Percentiles rank a stretch among this genome's conserved stretches.
Evolutionary conservation across 2,797 vertebrate species (phyloP).

Genomic region (Onychomys leucogaster): DNA sequence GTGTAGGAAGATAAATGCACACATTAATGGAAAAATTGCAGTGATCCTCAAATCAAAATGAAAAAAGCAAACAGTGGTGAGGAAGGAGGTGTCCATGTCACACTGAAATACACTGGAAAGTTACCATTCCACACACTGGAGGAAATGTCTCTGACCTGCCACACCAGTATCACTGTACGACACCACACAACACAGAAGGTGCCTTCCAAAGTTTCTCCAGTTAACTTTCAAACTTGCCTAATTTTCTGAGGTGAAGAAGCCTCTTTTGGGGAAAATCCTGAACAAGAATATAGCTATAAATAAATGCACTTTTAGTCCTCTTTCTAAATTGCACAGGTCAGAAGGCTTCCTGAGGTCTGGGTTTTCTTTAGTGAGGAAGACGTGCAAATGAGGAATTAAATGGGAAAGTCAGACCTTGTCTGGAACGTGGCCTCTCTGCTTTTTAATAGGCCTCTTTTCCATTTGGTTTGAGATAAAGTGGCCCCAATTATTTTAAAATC

Average conservation of each 20-base stretch:
- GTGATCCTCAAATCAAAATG: background rate
- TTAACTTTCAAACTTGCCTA: slow-evolving; percentile 51
- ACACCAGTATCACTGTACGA: background rate
- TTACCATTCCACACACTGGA: background rate
- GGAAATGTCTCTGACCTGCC: background rate
- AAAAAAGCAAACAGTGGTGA: background rate
- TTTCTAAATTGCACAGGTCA: slow-evolving; percentile 72
- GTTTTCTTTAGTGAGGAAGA: slow-evolving; percentile 69
- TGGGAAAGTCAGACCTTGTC: slow-evolving; percentile 63
- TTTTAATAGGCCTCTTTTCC: slow-evolving; percentile 77
- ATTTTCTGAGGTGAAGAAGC: background rate
- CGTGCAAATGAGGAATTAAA: slow-evolving; percentile 81
- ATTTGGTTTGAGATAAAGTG: slow-evolving; percentile 74
- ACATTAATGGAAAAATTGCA: background rate
- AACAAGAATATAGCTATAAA: slow-evolving; percentile 63
- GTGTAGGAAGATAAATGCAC: background rate
- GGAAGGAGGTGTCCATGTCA: background rate
- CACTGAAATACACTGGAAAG: background rate
- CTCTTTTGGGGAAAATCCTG: background rate
- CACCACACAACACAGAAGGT: background rate
- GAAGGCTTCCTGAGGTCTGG: slow-evolving; percentile 54
- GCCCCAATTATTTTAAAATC: slow-evolving; percentile 75
- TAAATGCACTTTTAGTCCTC: slow-evolving; percentile 46
- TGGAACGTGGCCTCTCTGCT: slow-evolving; percentile 64
- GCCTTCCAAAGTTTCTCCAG: background rate